Evolutionary conservation across 2,113 vertebrate genomes (phyloP).

Genomic region (Acrocephalus kingi): DNA sequence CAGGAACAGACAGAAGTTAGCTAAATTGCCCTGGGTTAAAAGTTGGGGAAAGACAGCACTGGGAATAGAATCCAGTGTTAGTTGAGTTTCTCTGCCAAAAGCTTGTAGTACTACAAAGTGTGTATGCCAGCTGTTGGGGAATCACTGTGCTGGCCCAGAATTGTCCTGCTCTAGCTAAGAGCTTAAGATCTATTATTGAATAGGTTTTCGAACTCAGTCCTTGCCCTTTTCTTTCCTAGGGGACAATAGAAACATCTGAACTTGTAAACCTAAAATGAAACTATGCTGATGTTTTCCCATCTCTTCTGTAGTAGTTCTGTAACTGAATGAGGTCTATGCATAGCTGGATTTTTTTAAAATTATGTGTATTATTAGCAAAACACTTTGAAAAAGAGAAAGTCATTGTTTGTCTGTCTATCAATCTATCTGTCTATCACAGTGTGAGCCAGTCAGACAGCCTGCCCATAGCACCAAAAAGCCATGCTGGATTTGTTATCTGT

Average conservation of each 20-base stretch:
- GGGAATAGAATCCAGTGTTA: slow-evolving; percentile 41
- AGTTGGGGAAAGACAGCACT: slow-evolving; percentile 39
- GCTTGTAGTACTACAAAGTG: slow-evolving; percentile 19
- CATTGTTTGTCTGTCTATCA: not conserved
- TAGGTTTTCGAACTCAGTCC: not conserved
- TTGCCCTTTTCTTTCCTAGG: slow-evolving; percentile 43
- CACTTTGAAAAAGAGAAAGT: not conserved
- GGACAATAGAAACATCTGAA: slow-evolving; percentile 27
- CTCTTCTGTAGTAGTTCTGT: not conserved
- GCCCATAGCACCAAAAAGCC: slow-evolving; percentile 4
- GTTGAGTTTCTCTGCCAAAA: slow-evolving; percentile 57
- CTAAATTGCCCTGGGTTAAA: slow-evolving; percentile 59
- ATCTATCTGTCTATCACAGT: not conserved
- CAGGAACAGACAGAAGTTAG: slow-evolving; percentile 53
- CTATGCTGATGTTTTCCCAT: not conserved
- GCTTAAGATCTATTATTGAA: slow-evolving; percentile 61
- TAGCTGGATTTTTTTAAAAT: not conserved
- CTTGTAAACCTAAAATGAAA: slow-evolving; percentile 4
- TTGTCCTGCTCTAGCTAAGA: slow-evolving; percentile 28
- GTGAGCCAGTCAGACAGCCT: slow-evolving; percentile 17
- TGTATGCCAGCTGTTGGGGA: slow-evolving; percentile 42
- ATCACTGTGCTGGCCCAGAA: slow-evolving; percentile 1
- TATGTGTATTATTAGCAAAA: not conserved
- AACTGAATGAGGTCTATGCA: not conserved
- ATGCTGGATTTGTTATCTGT: slow-evolving; percentile 18